Base-by-base conservation (phyloP, 2,888 invertebrate genomes). In the Zaprionus lineosus region DNA sequence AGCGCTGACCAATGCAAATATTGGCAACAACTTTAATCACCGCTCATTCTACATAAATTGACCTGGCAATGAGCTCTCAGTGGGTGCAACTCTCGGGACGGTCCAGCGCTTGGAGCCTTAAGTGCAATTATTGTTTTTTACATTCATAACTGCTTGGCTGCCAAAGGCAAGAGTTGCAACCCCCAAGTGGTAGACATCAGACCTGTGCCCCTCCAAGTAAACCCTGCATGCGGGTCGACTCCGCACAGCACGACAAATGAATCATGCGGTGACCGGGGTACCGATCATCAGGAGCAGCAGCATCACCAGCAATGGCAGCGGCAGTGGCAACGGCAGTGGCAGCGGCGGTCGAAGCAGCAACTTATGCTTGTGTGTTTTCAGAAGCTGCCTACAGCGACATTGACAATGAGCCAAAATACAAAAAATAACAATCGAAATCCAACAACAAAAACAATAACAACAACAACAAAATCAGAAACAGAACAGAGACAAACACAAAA, bases 221-320 rank as follows among this genome's bases (percentile, higher is more conserved):
- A 12, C 28, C 64, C 33, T 56, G 51, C 55, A 63, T 55, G 47
- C 56, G 56, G 47, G 43, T 65, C 52, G 46, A 56, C 33, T 39
- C 33, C 39, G 60, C 74, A 44, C 74, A 74, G 70, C 82, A 85
- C 82, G 86, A 82, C 77, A 81, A 85, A 84, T 81, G 86, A 82
- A 79, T 85, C 82, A 85, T 65, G 81, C 71, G 53, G 79, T 47
- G 61, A 69, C 56, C 39, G 55, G 24, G 41, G 48, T 15, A 51
- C 29, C 15, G 15, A 24, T 28, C 24, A 2, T 26, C 43, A 6
- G 31, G 31, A 31, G 31, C 14, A 4, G 31, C 31, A 11, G 31
- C 31, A 31, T 4, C 28, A 28, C 5, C 24, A 24, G 4, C 24
- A 24, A 24, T n/a, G n/a, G n/a, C n/a, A n/a, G n/a, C n/a, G n/a